Percentiles rank a stretch among this genome's conserved stretches.
Conservation (phyloP, 2,888 invertebrate species). For the Platerodrilus igneus region DNA sequence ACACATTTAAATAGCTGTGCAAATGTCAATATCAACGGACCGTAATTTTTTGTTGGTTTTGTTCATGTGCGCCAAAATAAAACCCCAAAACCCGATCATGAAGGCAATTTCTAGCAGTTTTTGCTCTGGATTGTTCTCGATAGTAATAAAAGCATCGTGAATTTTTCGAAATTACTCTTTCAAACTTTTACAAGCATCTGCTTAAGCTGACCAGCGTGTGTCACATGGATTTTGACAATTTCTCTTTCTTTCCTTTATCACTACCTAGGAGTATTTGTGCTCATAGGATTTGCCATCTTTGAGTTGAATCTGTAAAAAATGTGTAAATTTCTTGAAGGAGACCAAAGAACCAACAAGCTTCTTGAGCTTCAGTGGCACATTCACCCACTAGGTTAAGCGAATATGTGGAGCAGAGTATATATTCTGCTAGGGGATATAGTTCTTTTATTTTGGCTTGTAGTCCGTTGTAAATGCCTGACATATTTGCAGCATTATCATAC, state of each 20-base stretch:
- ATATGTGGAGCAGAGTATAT: conserved; percentile 30
- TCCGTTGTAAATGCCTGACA: conserved; percentile 24
- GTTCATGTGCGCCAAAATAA: no score
- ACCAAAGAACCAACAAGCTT: conserved; percentile 24
- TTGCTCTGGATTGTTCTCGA: no score
- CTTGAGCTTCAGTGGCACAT: conserved; percentile 26
- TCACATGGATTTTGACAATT: conserved; percentile 7
- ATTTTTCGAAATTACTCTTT: no score
- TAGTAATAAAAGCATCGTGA: no score
- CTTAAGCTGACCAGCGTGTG: conserved; percentile 15
- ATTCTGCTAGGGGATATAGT: conserved; percentile 22
- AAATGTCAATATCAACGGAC: no score
- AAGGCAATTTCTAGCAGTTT: no score
- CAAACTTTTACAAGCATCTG: conserved; percentile 9
- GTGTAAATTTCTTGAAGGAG: conserved; percentile 26
- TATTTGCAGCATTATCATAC: conserved; percentile 31
- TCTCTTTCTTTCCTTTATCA: background rate
- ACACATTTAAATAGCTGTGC: no score
- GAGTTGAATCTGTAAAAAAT: conserved; percentile 27
- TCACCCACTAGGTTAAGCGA: conserved; percentile 29
- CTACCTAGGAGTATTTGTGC: conserved; percentile 1
- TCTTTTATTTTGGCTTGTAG: conserved; percentile 28
- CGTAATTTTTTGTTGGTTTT: no score
- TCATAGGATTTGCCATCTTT: conserved; percentile 27
- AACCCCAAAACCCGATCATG: no score